Base-by-base conservation (phyloP, 2,113 vertebrate species). In the Cervus canadensis region DNA sequence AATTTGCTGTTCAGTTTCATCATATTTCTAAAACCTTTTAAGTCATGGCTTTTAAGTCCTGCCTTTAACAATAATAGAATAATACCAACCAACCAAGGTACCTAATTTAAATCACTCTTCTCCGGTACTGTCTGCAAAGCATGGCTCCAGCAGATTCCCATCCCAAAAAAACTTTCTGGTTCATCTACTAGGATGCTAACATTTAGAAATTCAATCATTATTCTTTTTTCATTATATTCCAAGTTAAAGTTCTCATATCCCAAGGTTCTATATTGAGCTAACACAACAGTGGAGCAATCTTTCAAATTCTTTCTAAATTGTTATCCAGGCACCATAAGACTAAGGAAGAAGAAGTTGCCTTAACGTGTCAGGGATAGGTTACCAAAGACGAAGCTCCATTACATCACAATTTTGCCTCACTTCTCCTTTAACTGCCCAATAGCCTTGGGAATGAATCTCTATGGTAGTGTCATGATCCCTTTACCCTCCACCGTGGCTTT, bases 361-460 rank as follows among this genome's bases (percentile, higher is more conserved):
- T 60, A 64, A 78, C 94, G 86, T 60, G 93, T 90, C 82, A 97
- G 45, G 50, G 33, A 91, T 40, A 95, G 94, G 48, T 14, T 95
- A 96, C 33, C 67, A 91, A 90, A 91, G 50, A 94, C 0, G 0
- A 97, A 79, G 85, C 89, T 96, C 82, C 33, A n/a, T 67, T 91
- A 59, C 45, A 89, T 93, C 86, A 97, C 60, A 91, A 36, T 52
- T 94, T 76, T 85, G 96, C 86, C 91, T 95, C 93, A 96, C 97
- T 97, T 98, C 96, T 93, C 28, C 59, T 97, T 97, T 93, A 95
- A 57, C 15, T 52, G 16, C 8, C 33, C 71, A 19, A 79, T 71
- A 54, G 13, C 16, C 50, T n/a, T 88, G 52, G 17, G 87, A 90
- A 82, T 92, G 48, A 28, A 79, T 93, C 60, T 94, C 83, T 48